phyloP scores from a whole-genome alignment of 2,113 vertebrate genomes.

The Rhabdomys dilectus region DNA sequence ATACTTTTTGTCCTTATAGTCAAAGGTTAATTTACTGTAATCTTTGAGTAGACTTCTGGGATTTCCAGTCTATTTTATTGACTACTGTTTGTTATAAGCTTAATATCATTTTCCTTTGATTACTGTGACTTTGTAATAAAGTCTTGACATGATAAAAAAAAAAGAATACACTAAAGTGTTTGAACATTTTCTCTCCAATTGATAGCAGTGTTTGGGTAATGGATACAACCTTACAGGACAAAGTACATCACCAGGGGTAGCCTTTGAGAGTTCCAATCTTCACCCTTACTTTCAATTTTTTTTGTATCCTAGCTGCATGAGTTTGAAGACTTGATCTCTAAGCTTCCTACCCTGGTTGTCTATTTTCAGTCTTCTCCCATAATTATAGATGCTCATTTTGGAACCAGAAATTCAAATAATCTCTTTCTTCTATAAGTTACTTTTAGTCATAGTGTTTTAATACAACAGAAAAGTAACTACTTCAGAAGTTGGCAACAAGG shows the following conservation, averaged over 20 bases:
- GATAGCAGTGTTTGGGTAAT: background rate
- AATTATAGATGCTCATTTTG: too few species aligned
- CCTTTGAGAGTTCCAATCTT: background rate
- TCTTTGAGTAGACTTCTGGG: background rate
- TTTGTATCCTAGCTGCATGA: background rate
- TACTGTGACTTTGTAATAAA: background rate
- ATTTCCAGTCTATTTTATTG: background rate
- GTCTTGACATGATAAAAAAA: background rate
- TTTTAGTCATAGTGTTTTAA: background rate
- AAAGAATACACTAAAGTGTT: background rate
- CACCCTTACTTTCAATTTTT: background rate
- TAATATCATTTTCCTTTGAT: background rate
- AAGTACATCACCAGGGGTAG: background rate
- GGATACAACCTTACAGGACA: background rate
- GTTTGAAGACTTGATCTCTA: background rate
- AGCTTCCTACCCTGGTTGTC: background rate
- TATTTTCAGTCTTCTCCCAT: too few species aligned
- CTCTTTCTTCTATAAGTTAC: background rate
- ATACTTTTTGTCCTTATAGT: background rate
- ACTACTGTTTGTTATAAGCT: background rate
- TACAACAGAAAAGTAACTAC: background rate
- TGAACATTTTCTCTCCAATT: background rate
- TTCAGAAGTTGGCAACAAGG: background rate
- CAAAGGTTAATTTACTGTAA: background rate
- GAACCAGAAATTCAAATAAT: background rate